Evolutionary conservation across 30 jellyfish, hydroid and myxozoan genomes (phyloP).

Genomic region (Rhopilema esculentum): DNA sequence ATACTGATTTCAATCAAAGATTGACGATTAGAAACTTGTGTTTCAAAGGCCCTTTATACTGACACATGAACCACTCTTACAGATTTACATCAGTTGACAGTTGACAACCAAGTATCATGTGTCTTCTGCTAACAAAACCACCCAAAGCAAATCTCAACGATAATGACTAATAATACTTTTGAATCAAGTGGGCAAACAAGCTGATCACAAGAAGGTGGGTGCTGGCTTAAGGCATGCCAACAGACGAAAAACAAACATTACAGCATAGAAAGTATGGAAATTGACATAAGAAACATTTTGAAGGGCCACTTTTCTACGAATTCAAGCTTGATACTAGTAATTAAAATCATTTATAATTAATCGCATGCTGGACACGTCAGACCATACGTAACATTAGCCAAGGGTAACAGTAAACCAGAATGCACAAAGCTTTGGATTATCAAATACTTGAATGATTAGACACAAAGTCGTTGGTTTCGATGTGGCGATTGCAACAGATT

Average conservation of each 20-base stretch:
- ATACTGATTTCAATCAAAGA: neutral
- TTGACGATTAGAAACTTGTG: neutral
- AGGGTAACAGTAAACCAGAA: neutral
- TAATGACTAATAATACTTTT: neutral
- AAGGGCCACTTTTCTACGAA: neutral
- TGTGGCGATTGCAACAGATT: neutral
- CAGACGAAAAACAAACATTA: no score
- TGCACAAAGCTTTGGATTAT: neutral
- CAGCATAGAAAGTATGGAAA: no score
- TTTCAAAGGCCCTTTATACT: neutral
- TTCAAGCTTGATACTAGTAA: neutral
- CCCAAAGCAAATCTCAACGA: neutral
- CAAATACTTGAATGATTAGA: neutral
- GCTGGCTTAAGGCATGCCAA: no score
- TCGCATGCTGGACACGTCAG: neutral
- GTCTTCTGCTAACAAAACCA: neutral
- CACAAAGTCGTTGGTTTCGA: neutral
- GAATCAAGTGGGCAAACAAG: neutral
- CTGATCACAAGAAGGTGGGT: neutral
- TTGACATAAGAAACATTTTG: neutral
- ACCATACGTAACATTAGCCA: neutral
- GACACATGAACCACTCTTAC: neutral
- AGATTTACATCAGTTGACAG: neutral
- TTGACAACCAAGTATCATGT: neutral
- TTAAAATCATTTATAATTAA: neutral